Base-by-base conservation (phyloP, 1,140 invertebrate genomes). In the Thalassaphorura encarpata region DNA sequence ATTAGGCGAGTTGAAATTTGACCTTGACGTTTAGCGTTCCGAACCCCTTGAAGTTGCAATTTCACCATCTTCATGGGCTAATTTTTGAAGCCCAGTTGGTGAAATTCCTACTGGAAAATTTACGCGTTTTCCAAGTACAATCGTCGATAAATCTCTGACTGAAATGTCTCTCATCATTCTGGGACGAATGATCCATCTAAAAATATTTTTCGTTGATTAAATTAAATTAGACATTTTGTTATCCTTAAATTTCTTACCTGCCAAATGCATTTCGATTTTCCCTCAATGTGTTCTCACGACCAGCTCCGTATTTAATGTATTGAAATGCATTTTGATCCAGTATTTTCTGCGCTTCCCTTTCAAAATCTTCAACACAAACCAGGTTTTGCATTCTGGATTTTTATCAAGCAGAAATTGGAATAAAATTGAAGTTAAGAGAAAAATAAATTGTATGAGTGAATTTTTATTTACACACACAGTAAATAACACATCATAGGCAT, bases 11-110 rank as follows among this genome's bases (percentile, higher is more conserved):
- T 56, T 29, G 3, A 26, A 27, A 54, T n/a, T 52, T 23, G n/a
- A 19, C 45, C 24, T 27, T 52, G 13, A 15, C 46, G 41, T 24
- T 50, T 36, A 88, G 86, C 87, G 81, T 72, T 83, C n/a, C n/a
- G n/a, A n/a, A n/a, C n/a, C n/a, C 11, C 33, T 11, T 1, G 79
- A 89, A 69, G 80, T 90, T 40, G 85, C 91, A 56, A 81, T 73
- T 76, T 97, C 92, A 11, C 93, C 93, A 43, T 91, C 84, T 1
- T 84, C 80, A 75, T 92, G 84, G 0, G 91, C 89, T 87, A 97
- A 85, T 66, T 78, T 79, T 67, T 96, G 92, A 86, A 94, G 91
- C 0, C 90, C 91, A 2, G 89, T 87, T 2, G 93, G 90, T 0
- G 91, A 82, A 50, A 96, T 82, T 2, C 88, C 89, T 26, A 96